Evolutionary conservation across 1,140 invertebrate genomes (phyloP).

Genomic region (Parasteatoda tepidariorum): DNA sequence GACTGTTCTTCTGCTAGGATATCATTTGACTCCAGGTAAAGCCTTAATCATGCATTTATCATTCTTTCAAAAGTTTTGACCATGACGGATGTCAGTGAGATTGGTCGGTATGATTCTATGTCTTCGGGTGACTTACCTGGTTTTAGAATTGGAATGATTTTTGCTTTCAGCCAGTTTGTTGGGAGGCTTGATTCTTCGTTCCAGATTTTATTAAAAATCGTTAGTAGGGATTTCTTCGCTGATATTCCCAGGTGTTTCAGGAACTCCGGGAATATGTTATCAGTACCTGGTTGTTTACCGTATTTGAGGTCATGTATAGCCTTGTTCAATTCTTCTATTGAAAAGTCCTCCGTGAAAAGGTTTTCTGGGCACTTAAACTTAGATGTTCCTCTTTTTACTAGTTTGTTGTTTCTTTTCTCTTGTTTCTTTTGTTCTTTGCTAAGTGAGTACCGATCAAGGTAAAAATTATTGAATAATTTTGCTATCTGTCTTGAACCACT

Average conservation of each 20-base stretch:
- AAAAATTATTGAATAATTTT: background rate
- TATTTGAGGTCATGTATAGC: background rate
- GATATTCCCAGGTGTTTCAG: background rate
- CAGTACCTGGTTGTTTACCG: background rate
- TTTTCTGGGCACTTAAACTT: background rate
- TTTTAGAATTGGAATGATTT: background rate
- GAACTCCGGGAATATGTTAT: no score
- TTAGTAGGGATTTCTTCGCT: background rate
- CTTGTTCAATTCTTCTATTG: background rate
- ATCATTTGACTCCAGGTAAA: background rate
- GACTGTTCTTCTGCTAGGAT: background rate
- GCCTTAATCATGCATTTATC: background rate
- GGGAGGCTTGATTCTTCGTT: background rate
- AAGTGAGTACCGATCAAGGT: background rate
- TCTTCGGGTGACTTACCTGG: background rate
- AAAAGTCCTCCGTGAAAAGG: background rate
- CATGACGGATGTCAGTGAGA: background rate
- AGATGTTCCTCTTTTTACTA: background rate
- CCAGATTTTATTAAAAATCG: background rate
- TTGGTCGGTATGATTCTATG: conserved; percentile 1
- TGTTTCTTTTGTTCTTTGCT: background rate
- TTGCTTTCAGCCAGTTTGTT: background rate
- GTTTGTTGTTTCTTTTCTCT: background rate
- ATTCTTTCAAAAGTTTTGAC: conserved; percentile 9
- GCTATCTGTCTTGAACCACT: background rate